Evolutionary conservation across 2,113 vertebrate species (phyloP), one percentile per base, ranked within the genome.

Genomic region (Rhinopithecus roxellana): DNA sequence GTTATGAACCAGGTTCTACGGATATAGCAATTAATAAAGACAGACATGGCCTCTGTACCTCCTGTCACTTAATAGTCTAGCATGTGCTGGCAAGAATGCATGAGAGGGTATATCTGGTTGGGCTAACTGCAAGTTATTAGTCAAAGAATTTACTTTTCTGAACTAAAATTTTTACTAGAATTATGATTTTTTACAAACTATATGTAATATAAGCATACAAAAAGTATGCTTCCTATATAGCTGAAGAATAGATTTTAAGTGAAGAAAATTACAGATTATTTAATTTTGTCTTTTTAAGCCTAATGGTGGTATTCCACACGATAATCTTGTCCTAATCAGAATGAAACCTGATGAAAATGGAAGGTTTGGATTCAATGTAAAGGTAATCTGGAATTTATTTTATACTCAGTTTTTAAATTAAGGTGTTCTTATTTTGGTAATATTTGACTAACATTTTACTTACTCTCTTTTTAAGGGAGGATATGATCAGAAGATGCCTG

Each of bases 361-460:
- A 96, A 99, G 99, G 32, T 99, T 99, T 97, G 99, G 99, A 97
- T 99, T 99, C 98, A 99, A 99, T 89, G 99, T 99, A 89, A 99
- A 99, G 99, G 99, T 99, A 98, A 98, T 92, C 25, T 59, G 74
- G 45, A 52, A 74, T 88, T 43, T 95, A 43, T 94, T 8, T 89
- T 67, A 2, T 79, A 64, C 55, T 96, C 32, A 14, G 10, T n/a
- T 95, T 97, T 77, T 16, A 1, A 79, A 52, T 97, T 14, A 95
- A 86, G 90, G 57, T 82, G 25, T 89, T 95, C 48, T 77, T 83
- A 79, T 82, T 88, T 88, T 91, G 16, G 69, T 12, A 57, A 55
- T 90, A 67, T 81, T 35, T 78, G 50, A 88, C 74, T 89, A 40
- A 95, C 75, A 98, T 43, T 98, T 55, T 43, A 78, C 81, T 93